Percentiles rank a stretch among this genome's conserved stretches.
phyloP scores from a whole-genome alignment of 2,797 vertebrate genomes.

The Gymnodraco acuticeps region DNA sequence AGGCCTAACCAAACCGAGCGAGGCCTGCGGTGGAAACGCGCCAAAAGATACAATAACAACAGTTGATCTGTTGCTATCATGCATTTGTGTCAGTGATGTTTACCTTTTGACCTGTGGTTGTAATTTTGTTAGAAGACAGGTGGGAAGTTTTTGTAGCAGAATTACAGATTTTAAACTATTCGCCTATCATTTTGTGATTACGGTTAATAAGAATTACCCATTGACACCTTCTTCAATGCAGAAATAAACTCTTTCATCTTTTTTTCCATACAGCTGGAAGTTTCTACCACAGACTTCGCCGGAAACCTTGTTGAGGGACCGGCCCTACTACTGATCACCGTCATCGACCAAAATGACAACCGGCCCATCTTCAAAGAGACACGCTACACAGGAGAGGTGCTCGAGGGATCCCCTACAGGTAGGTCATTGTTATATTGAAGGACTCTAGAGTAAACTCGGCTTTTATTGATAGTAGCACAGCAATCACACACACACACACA shows the following conservation, averaged over 20 bases:
- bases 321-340: conserved; percentile 84
- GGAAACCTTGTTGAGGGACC: conserved; percentile 92
- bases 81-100: background rate
- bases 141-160: background rate
- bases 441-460: background rate
- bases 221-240: background rate
- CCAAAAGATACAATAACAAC: background rate
- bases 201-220: background rate
- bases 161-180: background rate
- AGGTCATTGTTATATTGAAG: conserved; percentile 46
- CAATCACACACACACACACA: background rate
- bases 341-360: conserved; percentile 99
- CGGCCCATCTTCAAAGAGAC: conserved; percentile 93
- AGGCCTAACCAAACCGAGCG: too few relatives aligned
- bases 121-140: background rate
- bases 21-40: too few relatives aligned
- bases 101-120: background rate
- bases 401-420: conserved; percentile 97
- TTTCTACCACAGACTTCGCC: conserved; percentile 75
- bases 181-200: background rate
- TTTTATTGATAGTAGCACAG: conserved; percentile 35
- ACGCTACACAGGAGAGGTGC: conserved; percentile 92
- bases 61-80: background rate
- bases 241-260: conserved; percentile 29
- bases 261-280: conserved; percentile 71